Evolutionary conservation across 2,113 vertebrate genomes (phyloP), one percentile per base, ranked within the genome.

Genomic region (Thunnus thynnus): DNA sequence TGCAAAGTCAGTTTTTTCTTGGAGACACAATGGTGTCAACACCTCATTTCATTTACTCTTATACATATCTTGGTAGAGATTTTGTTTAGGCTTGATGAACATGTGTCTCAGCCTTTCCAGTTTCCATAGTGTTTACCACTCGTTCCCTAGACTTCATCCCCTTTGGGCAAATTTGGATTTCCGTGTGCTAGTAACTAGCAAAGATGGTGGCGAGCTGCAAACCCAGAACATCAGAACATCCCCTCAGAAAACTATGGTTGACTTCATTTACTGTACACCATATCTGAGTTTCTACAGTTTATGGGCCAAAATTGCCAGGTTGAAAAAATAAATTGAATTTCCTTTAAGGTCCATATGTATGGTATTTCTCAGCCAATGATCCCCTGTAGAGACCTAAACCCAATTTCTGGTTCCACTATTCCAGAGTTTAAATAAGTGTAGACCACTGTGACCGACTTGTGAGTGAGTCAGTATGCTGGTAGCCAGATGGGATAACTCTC

Each of bases 401-500:
- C 41, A 56, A 36, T 14, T 80, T 64, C 44, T 36, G 58, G 69
- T 52, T 73, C 47, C 13, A 61, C 46, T 27, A 3, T 46, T 57
- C 30, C 20, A 62, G 58, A 66, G 48, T 68, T 25, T n/a, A 71
- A 80, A 82, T 76, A 55, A 72, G 82, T 64, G 0, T 52, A 30
- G 65, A 64, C 47, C 62, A 44, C 55, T 76, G 25, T 80, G 83
- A 69, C 50, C n/a, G 32, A 69, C 32, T 22, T 3, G 4, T 16
- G 57, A 67, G 64, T 65, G 63, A 77, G 64, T 82, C 71, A 57
- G 22, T 46, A n/a, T 78, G 77, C 64, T 66, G 60, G 47, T 41
- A 54, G 60, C 78, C 84, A 88, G 72, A 88, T 88, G 79, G 77
- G 76, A 80, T 48, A 78, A 61, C 48, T 82, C 73, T 70, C 64